Percentiles rank a stretch among this genome's conserved stretches.
phyloP scores from a whole-genome alignment of 1,140 invertebrate species.

The Microplitis demolitor region DNA sequence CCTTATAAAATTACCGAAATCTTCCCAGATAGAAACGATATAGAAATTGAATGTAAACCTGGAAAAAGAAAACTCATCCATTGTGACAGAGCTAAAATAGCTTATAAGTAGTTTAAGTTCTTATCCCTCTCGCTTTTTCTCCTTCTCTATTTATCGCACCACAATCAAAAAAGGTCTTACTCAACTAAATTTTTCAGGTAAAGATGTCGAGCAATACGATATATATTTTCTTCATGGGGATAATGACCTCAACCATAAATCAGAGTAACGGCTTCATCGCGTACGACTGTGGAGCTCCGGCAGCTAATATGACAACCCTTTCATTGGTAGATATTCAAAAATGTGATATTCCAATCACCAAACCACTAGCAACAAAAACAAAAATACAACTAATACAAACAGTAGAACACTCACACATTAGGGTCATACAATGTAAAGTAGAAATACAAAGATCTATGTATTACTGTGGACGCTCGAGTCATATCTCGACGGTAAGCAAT shows the following conservation, averaged over 20 bases:
- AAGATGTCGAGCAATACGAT: not conserved
- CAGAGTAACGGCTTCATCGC: not conserved
- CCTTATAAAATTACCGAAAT: no score
- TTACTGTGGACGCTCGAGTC: conserved; percentile 16
- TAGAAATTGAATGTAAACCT: no score
- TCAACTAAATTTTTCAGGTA: not conserved
- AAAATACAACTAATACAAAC: conserved; percentile 20
- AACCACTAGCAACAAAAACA: not conserved
- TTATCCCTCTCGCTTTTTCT: no score
- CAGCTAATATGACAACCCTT: conserved; percentile 7
- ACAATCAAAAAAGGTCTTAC: no score
- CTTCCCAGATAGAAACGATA: no score
- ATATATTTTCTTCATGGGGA: no score
- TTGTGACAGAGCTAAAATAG: no score
- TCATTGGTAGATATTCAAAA: conserved; percentile 2
- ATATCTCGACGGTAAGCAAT: conserved; percentile 6
- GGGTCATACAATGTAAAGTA: conserved; percentile 18
- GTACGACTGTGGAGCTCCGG: conserved; percentile 1
- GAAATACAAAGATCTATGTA: conserved; percentile 14
- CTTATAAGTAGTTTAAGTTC: no score
- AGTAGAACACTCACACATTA: not conserved
- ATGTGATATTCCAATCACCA: conserved; percentile 4
- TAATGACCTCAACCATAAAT: no score
- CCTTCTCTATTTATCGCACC: no score
- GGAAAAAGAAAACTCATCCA: no score